These are phyloP conservation scores for Sminthopsis crassicaudata DNA, from an alignment of 2,113 vertebrate genomes.

Conservation along the genomic window DNA sequence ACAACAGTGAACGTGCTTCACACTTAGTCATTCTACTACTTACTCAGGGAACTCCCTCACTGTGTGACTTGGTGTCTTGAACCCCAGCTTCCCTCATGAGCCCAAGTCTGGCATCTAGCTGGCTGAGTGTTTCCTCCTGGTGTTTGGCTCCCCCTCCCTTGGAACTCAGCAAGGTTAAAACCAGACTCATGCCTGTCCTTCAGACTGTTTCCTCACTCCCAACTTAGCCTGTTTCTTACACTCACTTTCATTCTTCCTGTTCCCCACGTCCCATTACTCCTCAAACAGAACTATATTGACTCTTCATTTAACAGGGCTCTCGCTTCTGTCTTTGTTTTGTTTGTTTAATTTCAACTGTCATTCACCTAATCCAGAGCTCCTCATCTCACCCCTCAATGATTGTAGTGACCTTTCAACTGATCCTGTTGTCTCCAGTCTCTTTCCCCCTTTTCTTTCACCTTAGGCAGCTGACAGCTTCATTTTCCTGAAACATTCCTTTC, in stretches of 20 bases:
- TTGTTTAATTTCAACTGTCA: background rate
- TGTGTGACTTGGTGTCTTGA: background rate
- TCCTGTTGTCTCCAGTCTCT: background rate
- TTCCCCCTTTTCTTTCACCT: background rate
- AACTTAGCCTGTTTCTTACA: background rate
- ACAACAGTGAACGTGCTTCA: background rate
- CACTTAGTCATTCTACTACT: background rate
- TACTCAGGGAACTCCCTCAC: slow-evolving; percentile 18
- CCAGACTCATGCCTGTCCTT: background rate
- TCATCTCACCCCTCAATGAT: background rate
- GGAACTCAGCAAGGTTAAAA: background rate
- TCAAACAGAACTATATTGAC: background rate
- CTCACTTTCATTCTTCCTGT: background rate
- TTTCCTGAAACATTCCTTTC: background rate
- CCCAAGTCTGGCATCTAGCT: background rate
- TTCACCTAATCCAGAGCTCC: background rate
- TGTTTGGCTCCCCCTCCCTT: background rate
- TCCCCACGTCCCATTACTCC: background rate
- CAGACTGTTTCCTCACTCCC: background rate
- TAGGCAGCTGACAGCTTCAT: background rate
- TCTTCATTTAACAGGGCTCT: background rate
- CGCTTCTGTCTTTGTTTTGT: background rate
- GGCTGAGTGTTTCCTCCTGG: background rate
- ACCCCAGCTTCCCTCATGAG: background rate
- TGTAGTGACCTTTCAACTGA: background rate